These are phyloP conservation scores for Catharus fuscescens DNA, from an alignment of 2,113 vertebrate genomes.

Conservation along the genomic window DNA sequence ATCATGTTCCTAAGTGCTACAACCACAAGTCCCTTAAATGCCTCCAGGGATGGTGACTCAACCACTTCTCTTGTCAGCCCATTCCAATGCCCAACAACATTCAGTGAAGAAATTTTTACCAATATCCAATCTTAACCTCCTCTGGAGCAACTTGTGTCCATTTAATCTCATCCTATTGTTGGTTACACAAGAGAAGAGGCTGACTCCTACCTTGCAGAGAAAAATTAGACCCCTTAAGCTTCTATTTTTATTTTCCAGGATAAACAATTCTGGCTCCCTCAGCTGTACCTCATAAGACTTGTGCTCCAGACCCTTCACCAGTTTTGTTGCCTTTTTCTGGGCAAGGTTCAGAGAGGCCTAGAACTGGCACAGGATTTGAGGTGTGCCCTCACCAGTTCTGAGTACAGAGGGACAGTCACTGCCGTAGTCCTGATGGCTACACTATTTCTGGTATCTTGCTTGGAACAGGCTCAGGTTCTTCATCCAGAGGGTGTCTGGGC, in stretches of 20 bases:
- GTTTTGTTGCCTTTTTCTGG: neutral
- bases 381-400: neutral
- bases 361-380: neutral
- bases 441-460: neutral
- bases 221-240: accelerated
- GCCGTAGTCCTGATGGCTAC: neutral
- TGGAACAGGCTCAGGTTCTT: neutral
- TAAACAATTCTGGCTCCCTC: neutral
- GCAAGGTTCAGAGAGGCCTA: neutral
- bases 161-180: neutral
- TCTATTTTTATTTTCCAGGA: neutral
- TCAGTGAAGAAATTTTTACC: neutral
- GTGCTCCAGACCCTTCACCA: neutral
- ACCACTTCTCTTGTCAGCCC: neutral
- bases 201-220: neutral
- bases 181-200: neutral
- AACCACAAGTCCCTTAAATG: neutral
- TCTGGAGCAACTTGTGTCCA: neutral
- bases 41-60: neutral
- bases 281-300: neutral
- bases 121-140: neutral
- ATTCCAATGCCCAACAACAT: neutral
- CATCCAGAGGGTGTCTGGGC: neutral
- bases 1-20: neutral
- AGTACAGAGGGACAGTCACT: neutral